Base-by-base conservation (phyloP, 2,888 invertebrate genomes). In the Andrena dorsata region DNA sequence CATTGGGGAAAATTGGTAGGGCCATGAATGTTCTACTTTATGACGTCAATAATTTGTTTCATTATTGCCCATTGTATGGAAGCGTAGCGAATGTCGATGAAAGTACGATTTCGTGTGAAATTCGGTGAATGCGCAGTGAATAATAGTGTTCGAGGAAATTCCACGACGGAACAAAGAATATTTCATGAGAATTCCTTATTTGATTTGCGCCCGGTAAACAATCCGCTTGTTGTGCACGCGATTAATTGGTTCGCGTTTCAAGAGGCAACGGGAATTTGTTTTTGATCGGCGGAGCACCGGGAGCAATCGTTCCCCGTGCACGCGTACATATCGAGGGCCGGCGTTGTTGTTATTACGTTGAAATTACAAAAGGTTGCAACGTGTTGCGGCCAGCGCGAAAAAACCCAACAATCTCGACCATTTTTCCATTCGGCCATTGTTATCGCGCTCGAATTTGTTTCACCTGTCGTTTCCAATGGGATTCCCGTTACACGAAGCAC, bases 321-420 rank as follows among this genome's bases (percentile, higher is more conserved):
- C 70, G 49, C 66, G 68, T 35, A 30, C 60, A 23, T 26, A 51
- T 75, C 61, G 75, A n/a, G 41, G 13, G 47, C 13, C 13, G 28
- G 28, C n/a, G 32, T 58, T 56, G 71, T 71, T 64, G 71, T 58
- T 64, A 71, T 65, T 71, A 63, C 58, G 26, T 64, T 76, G 58
- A 56, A 71, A 76, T 76, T 71, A 64, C 71, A 71, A 76, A 64
- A 56, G 47, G 30, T 66, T 32, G 73, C 26, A 35, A 60, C 20
- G 35, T 49, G 35, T 13, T 35, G 69, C 75, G 30, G 13, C n/a
- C 10, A 13, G 16, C 23, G 4, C 13, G 32, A 23, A 10, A 51
- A 71, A 69, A 41, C n/a, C 13, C 51, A 32, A 51, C 41, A 47
- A 73, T 64, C 64, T 41, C 30, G 64, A 58, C 30, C 20, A 73